These are phyloP conservation scores for Calameuta filiformis DNA, from an alignment of 2,888 invertebrate species.

Conservation along the genomic window DNA sequence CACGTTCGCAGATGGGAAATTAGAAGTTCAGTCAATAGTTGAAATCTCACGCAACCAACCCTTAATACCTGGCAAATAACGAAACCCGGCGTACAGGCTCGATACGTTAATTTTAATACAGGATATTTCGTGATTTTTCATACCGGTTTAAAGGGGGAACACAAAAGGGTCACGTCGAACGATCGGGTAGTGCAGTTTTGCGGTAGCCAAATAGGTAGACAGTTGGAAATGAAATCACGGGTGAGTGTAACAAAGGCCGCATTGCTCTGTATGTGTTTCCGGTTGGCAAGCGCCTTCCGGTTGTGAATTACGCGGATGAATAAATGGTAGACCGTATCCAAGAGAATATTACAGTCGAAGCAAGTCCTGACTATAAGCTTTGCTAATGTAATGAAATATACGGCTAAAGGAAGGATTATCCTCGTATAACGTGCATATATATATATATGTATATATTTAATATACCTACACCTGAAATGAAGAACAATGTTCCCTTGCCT, in stretches of 20 bases:
- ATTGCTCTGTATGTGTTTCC: constrained; percentile 60
- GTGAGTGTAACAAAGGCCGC: constrained; percentile 55
- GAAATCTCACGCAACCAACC: background rate
- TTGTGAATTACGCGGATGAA: constrained; percentile 64
- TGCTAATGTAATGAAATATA: constrained; percentile 63
- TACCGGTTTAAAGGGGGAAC: background rate
- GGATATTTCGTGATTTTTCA: background rate
- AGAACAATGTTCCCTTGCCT: background rate
- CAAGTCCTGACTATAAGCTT: constrained; percentile 33
- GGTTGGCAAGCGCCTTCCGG: constrained; percentile 64
- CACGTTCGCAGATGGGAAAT: background rate
- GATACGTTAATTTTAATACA: background rate
- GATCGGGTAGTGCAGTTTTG: background rate
- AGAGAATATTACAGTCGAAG: constrained; percentile 36
- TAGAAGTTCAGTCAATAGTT: background rate
- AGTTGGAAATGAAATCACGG: background rate
- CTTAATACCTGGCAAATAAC: background rate
- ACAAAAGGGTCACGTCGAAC: background rate
- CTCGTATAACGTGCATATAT: background rate
- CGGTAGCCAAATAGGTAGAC: background rate
- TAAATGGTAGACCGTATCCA: constrained; percentile 47
- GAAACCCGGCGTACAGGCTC: background rate
- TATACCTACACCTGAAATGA: background rate
- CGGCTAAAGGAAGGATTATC: constrained; percentile 56
- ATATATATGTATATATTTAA: background rate